Evolutionary conservation across 2,113 vertebrate species (phyloP), one percentile per base, ranked within the genome.

Genomic region (Noturus placidus): DNA sequence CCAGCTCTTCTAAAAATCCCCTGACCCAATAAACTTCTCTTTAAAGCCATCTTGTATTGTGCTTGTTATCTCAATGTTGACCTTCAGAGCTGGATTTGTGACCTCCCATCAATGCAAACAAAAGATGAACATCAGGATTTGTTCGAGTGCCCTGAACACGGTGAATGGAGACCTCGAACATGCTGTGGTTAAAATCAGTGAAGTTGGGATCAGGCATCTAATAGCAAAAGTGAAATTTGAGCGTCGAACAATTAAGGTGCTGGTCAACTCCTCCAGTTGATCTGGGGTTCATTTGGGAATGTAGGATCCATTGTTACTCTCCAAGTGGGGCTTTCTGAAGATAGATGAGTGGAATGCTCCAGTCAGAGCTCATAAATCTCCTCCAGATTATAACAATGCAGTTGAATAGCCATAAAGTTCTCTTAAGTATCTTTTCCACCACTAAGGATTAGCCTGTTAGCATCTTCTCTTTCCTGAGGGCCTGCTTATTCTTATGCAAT

Each of bases 371-470:
- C 91, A 91, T 94, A 93, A 94, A 95, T 93, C 93, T 92, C 93
- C 93, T 92, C 91, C 91, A 89, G 92, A 89, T 89, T 91, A 94
- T 93, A 94, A 95, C 93, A 94, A 94, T 93, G 93, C 87, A 88
- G 86, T 93, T 92, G 91, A 92, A 92, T 92, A 89, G 91, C 92
- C 91, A 91, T 56, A 88, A 89, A 93, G 91, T 91, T 91, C 90
- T 90, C 92, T 94, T 94, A 94, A 94, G 91, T 92, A 92, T 93
- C 93, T 92, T 89, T 87, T 91, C 56, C 89, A 92, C 92, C 89
- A 87, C 92, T 89, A 82, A 90, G 93, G 94, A 94, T 95, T 94
- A 95, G 92, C 88, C 80, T 87, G 92, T 92, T 92, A 91, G 91
- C 87, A 92, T 91, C 92, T 57, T 86, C 84, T 91, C 86, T 89